Evolutionary conservation across 2,113 vertebrate genomes (phyloP), one percentile per base, ranked within the genome.

Genomic region (Ranitomeya imitator): DNA sequence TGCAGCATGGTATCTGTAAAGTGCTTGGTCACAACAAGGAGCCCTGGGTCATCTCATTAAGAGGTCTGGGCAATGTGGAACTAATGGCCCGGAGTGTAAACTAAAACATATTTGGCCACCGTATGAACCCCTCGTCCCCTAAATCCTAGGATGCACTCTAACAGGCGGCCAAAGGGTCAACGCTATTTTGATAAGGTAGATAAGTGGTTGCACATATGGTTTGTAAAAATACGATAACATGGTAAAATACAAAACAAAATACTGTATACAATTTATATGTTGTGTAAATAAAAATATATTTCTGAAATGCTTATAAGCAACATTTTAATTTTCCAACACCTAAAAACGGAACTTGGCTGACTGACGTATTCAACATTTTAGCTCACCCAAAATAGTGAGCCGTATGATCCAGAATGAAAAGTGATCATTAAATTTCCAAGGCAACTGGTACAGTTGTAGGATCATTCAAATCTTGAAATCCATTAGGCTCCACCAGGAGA

Each of bases 191-290:
- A 86, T 54, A 82, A 90, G 91, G 88, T 87, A 92, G 83, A 85
- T 1, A 10, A 91, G 88, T 93, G 93, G 89, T 89, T 92, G 91
- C 90, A 91, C 90, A 87, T 92, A 93, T 77, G 94, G 94, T 89
- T 94, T 83, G 37, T 55, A 69, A 78, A 51, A 60, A 76, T 61
- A 81, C 15, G 90, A 91, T 92, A 93, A 91, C 89, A 92, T 91
- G 92, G 91, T 95, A 95, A 93, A 94, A 93, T 93, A 94, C 18
- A 76, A 76, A 93, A 95, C 89, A 93, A 91, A 91, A 94, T 92
- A 93, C 90, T 60, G 55, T 77, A 82, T 88, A 83, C 82, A 82
- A 92, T 87, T 63, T 54, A 93, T 94, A 95, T 92, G 95, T 85
- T 15, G 85, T 92, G 94, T 94, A 94, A 92, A 94, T 94, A 93